Base-by-base conservation (phyloP, 2,797 vertebrate species). In the Hoplostethus mediterraneus region DNA sequence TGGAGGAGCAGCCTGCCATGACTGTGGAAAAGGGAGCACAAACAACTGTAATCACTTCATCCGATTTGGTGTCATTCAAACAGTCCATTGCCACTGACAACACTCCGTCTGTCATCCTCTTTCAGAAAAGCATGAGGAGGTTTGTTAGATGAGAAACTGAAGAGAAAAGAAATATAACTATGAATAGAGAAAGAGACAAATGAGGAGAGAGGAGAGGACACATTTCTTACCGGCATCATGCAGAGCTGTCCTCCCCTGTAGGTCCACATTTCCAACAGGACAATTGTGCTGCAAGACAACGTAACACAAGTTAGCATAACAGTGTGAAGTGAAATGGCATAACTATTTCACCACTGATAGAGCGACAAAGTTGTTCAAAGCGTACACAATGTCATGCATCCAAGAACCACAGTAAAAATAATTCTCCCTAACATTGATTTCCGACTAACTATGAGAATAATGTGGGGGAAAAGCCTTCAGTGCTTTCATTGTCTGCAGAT, bases 1-100 rank as follows among this genome's bases (percentile, higher is more conserved):
- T 97, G 48, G 98, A 96, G 36, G 95, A 77, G 76, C 98, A 99
- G 87, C 97, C 97, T 0, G 96, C 97, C 96, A 99, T 98, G 14
- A 98, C 98, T 99, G 86, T 14, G 53, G 57, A 76, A 42, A 17
- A 72, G 58, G 52, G 13, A 63, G 21, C 0, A 40, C 1, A 56
- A 65, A 60, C 0, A 9, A 10, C 7, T 17, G 21, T 14, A 63
- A 49, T 73, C 25, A 86, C 38, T 71, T 73, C 51, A 79, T 25
- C 28, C 12, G 47, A 66, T 70, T 77, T 71, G 78, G 6, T 49
- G 17, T n/a, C 17, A 49, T 49, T 49, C 2, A 49, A 49, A 56
- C 3, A 30, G 21, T 25, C 8, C 52, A 53, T 5, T 28, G 11
- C 5, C 52, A 28, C 3, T 53, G 25, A 30, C 9, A 53, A 53